Percentiles rank a stretch among this genome's conserved stretches.
Conservation (phyloP, 2,888 invertebrate species). For the Cryptocephalus primarius region DNA sequence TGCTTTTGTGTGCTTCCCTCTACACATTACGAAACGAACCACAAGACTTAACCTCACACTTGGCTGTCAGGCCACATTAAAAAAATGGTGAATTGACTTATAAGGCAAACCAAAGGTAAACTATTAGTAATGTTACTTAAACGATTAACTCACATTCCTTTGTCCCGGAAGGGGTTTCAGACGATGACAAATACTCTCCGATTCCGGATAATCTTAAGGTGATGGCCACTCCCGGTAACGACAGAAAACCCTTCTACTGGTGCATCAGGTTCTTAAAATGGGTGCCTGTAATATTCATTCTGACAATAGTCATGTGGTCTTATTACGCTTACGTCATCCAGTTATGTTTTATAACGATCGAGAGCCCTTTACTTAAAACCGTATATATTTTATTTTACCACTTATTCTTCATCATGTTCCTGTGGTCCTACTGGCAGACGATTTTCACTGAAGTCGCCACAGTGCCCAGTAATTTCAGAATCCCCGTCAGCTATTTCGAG, state of each 20-base stretch:
- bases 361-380: constrained; percentile 61
- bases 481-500: constrained; percentile 69
- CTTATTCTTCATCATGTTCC: constrained; percentile 73
- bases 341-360: constrained; percentile 78
- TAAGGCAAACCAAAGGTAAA: too few species aligned
- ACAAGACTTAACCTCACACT: too few species aligned
- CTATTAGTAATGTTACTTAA: too few species aligned
- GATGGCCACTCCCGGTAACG: constrained; percentile 27
- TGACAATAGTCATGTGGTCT: constrained; percentile 85
- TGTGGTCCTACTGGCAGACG: constrained; percentile 94
- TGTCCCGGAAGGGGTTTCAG: too few species aligned
- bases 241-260: constrained; percentile 47
- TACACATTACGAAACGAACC: too few species aligned
- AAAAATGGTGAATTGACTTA: too few species aligned
- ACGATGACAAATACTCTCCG: too few species aligned
- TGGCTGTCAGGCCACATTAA: too few species aligned
- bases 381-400: constrained; percentile 86
- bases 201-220: too few species aligned
- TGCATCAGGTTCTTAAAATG: constrained; percentile 78
- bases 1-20: too few species aligned
- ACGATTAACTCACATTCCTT: too few species aligned
- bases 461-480: constrained; percentile 75
- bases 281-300: constrained; percentile 90
- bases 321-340: constrained; percentile 97
- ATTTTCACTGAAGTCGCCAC: constrained; percentile 75